These are phyloP conservation scores for Drosophila pallidifrons DNA, from an alignment of 1,140 invertebrate species.

Conservation along the genomic window DNA sequence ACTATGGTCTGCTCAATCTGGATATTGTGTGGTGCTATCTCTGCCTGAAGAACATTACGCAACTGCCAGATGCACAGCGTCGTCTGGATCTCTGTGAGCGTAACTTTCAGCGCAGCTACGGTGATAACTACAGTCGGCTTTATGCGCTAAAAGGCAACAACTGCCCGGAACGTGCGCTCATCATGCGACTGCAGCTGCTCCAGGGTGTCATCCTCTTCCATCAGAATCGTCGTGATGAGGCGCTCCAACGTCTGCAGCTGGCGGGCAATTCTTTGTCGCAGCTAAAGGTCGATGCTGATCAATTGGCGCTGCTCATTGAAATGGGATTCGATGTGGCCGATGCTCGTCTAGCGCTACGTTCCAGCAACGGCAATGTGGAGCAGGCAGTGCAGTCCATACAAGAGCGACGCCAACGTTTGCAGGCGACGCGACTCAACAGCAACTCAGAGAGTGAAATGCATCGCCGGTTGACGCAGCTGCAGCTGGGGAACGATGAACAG, in stretches of 20 bases:
- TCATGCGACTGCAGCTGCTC: constrained; percentile 91
- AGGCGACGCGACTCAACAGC: constrained; percentile 85
- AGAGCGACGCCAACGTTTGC: constrained; percentile 86
- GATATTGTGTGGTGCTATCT: constrained; percentile 95
- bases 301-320: constrained; percentile 86
- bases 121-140: constrained; percentile 89
- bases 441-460: constrained; percentile 85
- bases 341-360: constrained; percentile 88
- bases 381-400: constrained; percentile 88
- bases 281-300: constrained; percentile 87
- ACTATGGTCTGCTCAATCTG: constrained; percentile 92
- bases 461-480: constrained; percentile 74
- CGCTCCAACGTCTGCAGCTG: constrained; percentile 86
- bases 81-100: constrained; percentile 89
- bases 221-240: constrained; percentile 88
- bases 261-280: constrained; percentile 87
- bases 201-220: constrained; percentile 92
- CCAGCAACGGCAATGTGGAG: constrained; percentile 87
- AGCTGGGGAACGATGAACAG: constrained; percentile 16
- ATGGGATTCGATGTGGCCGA: constrained; percentile 88
- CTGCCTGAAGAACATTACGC: constrained; percentile 88
- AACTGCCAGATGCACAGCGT: constrained; percentile 90
- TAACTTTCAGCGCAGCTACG: constrained; percentile 89
- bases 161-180: constrained; percentile 89
- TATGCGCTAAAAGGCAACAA: constrained; percentile 88